Conservation (phyloP, 2,888 invertebrate species). For the Cephonodes hylas region DNA sequence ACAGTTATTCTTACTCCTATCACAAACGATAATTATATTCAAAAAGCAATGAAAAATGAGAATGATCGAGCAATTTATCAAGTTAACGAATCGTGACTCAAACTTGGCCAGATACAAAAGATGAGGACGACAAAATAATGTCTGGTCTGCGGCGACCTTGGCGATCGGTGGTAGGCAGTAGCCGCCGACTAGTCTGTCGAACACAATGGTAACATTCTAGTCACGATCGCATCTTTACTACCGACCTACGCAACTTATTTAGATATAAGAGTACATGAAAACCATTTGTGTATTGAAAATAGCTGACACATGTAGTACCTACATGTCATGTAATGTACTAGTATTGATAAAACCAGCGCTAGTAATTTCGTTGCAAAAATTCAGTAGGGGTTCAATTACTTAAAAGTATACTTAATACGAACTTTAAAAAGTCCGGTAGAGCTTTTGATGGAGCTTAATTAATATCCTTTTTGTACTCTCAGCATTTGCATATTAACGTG, state of each 20-base stretch:
- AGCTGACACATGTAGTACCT: background rate
- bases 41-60: background rate
- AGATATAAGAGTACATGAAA: background rate
- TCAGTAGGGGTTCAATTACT: no score
- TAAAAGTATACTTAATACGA: no score
- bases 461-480: no score
- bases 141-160: constrained; percentile 13
- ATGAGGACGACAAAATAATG: background rate
- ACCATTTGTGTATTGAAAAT: background rate
- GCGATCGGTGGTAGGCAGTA: no score
- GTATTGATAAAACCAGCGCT: no score
- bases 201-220: background rate
- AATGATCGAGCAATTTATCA: background rate
- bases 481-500: no score
- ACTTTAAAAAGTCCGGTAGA: no score
- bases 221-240: constrained; percentile 15
- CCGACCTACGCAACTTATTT: constrained; percentile 7
- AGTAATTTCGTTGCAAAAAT: no score
- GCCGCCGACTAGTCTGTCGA: constrained; percentile 15
- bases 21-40: no score
- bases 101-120: background rate
- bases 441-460: no score
- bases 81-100: constrained; percentile 3
- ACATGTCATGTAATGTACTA: no score
- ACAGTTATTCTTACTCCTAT: no score